Evolutionary conservation across 2,113 vertebrate genomes (phyloP).

Genomic region (Callopanchax toddi): DNA sequence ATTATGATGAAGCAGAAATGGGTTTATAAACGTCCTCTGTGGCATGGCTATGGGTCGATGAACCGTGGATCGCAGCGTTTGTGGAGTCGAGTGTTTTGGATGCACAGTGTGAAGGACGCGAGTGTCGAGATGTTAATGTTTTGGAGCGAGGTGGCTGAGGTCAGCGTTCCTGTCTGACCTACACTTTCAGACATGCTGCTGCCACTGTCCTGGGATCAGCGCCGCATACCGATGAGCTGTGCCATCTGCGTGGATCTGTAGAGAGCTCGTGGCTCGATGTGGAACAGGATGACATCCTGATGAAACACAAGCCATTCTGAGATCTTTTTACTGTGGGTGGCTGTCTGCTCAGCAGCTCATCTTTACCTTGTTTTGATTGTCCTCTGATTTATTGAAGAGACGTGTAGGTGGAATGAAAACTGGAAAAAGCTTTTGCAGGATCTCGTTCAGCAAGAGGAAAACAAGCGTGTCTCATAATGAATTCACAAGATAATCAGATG

Average conservation of each 20-base stretch:
- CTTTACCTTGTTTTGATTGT: background rate
- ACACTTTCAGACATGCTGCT: conserved; percentile 15
- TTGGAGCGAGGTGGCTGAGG: conserved; percentile 5
- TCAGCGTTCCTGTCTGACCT: conserved; percentile 25
- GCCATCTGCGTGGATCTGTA: conserved; percentile 43
- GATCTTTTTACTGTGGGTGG: background rate
- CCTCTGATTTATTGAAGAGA: background rate
- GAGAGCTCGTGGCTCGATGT: conserved; percentile 27
- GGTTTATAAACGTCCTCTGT: background rate
- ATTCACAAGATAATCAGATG: background rate
- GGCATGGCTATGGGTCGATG: background rate
- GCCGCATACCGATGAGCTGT: conserved; percentile 53
- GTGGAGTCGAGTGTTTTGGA: background rate
- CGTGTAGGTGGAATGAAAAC: background rate
- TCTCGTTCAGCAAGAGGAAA: conserved; percentile 6
- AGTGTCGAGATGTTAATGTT: background rate
- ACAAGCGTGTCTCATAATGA: background rate
- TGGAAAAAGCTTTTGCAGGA: background rate
- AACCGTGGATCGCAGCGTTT: no score
- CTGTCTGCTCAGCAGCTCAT: background rate
- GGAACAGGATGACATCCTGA: background rate
- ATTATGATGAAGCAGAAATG: background rate
- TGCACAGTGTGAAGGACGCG: conserved; percentile 17
- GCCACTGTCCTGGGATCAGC: conserved; percentile 37
- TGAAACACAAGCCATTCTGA: background rate